A percentile compares a stretch with the other conserved stretches of the same genome.
phyloP scores from a whole-genome alignment of 2,797 vertebrate genomes.

The Sylvilagus floridanus region DNA sequence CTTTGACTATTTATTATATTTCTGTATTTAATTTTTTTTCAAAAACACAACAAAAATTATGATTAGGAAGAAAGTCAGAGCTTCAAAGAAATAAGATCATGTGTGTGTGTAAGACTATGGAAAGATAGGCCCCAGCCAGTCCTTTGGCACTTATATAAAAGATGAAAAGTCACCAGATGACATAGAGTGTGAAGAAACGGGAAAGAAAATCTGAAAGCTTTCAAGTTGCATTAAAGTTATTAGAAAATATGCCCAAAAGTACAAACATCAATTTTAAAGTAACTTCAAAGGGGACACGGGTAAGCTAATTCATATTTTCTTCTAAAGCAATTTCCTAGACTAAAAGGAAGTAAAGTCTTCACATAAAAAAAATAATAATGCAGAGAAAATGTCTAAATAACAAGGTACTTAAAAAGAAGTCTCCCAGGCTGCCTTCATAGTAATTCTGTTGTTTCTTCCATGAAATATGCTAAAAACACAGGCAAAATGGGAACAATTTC shows the following conservation, averaged over 20 bases:
- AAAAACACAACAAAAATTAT: slow-evolving; percentile 44
- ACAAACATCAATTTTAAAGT: slow-evolving; percentile 78
- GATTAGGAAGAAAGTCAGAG: slow-evolving; percentile 60
- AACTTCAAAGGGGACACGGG: slow-evolving; percentile 78
- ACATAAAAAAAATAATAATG: slow-evolving; percentile 60
- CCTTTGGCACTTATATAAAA: slow-evolving; percentile 55
- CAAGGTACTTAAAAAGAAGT: slow-evolving; percentile 38
- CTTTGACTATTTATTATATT: slow-evolving; percentile 17
- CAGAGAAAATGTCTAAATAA: slow-evolving; percentile 46
- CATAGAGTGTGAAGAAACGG: slow-evolving; percentile 50
- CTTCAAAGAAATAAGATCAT: slow-evolving; percentile 72
- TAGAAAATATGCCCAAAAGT: slow-evolving; percentile 72
- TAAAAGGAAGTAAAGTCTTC: slow-evolving; percentile 67
- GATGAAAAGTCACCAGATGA: slow-evolving; percentile 74
- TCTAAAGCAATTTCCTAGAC: slow-evolving; percentile 70
- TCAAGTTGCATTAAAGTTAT: slow-evolving; percentile 82
- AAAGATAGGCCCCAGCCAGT: slow-evolving; percentile 31
- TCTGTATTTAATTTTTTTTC: neutral
- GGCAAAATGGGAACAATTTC: neutral
- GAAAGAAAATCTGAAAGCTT: slow-evolving; percentile 77
- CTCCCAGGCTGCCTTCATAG: neutral
- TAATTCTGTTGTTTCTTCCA: slow-evolving; percentile 17
- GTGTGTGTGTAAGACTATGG: neutral
- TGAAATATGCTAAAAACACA: neutral
- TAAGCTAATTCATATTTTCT: slow-evolving; percentile 74